Percentiles rank a stretch among this genome's conserved stretches.
phyloP scores from a whole-genome alignment of 2,888 invertebrate genomes.

The Diplolepis rosae region DNA sequence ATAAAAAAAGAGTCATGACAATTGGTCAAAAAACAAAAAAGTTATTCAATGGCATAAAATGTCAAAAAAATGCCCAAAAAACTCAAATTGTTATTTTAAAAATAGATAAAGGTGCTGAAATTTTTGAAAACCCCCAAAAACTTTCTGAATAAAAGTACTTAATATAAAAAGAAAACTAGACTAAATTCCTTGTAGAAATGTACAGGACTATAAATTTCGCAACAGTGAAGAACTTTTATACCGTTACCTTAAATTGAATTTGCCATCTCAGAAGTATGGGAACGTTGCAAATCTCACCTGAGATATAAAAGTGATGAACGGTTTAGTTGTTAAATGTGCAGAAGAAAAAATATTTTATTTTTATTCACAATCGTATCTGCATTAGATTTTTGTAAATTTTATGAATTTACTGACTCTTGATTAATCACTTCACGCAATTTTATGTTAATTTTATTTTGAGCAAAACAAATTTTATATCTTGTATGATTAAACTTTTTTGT shows the following conservation, averaged over 20 bases:
- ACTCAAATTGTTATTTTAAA: too few species aligned
- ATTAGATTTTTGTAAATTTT: background rate
- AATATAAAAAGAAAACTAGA: too few species aligned
- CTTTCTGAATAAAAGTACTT: too few species aligned
- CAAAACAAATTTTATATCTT: background rate
- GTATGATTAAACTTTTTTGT: background rate
- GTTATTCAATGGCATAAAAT: too few species aligned
- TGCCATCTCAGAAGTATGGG: background rate
- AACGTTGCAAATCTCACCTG: conserved; percentile 13
- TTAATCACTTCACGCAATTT: background rate
- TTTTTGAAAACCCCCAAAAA: too few species aligned
- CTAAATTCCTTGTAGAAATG: background rate
- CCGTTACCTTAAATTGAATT: conserved; percentile 1
- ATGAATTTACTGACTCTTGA: background rate
- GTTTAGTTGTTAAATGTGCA: conserved; percentile 14
- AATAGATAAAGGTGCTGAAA: too few species aligned
- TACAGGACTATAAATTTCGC: background rate
- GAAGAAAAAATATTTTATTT: background rate
- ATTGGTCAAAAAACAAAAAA: too few species aligned
- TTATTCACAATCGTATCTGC: background rate
- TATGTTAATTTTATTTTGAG: background rate
- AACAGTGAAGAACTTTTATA: background rate
- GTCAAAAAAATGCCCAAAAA: too few species aligned
- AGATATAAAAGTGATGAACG: conserved; percentile 6
- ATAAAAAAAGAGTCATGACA: too few species aligned